Conservation (phyloP, 2,113 vertebrate genomes). For the Potamarius usumacintae region DNA sequence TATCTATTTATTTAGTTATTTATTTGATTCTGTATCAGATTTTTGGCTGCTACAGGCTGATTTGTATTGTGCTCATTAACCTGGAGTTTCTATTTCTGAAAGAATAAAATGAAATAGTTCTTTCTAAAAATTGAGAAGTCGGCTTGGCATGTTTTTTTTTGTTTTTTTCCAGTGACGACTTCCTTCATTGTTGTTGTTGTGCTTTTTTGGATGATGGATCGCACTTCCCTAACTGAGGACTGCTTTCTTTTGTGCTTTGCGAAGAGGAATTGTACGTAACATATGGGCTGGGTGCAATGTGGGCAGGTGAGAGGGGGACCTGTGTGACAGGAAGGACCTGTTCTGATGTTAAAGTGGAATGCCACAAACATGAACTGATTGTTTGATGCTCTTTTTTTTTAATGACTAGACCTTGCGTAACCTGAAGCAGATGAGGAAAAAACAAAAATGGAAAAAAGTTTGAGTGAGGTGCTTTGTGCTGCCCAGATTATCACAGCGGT, state of each 20-base stretch:
- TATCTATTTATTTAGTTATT: background rate
- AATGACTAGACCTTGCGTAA: background rate
- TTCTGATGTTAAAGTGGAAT: background rate
- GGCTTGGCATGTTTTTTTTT: too few species aligned
- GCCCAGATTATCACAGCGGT: background rate
- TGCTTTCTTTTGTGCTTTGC: background rate
- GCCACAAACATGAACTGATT: background rate
- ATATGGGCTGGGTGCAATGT: background rate
- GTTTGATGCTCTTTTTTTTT: background rate
- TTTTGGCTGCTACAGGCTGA: background rate
- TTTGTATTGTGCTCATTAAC: background rate
- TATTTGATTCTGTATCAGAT: background rate
- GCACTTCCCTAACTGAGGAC: background rate
- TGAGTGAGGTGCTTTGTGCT: background rate
- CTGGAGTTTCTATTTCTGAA: constrained; percentile 8
- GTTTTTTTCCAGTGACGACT: background rate
- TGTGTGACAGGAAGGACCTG: constrained; percentile 31
- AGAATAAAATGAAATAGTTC: background rate
- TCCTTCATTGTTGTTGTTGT: background rate
- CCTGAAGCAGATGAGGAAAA: background rate
- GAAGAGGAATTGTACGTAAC: background rate
- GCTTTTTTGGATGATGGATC: background rate
- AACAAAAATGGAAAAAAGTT: background rate
- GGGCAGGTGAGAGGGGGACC: background rate
- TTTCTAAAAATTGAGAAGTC: background rate